Evolutionary conservation across 2,797 vertebrate genomes (phyloP).

Genomic region (Poeciliopsis presidionis): DNA sequence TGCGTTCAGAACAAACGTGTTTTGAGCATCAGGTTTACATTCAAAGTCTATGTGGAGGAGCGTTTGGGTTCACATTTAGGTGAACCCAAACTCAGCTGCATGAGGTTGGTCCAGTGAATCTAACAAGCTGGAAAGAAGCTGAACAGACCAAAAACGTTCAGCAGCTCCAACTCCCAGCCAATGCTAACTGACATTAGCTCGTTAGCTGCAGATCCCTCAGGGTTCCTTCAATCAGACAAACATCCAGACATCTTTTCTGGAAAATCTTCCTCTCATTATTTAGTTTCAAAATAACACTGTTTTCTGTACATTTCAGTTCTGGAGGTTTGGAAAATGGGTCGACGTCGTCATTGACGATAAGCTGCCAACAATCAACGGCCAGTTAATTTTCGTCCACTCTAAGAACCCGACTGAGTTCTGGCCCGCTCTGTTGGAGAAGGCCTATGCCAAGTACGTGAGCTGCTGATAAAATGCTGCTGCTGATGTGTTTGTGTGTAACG

Average conservation of each 20-base stretch:
- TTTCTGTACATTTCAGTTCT: constrained; percentile 70
- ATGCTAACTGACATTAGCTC: no score
- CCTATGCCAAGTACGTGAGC: constrained; percentile 88
- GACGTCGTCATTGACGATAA: constrained; percentile 83
- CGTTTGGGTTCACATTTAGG: background rate
- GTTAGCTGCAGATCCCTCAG: background rate
- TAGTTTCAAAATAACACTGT: background rate
- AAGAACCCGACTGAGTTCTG: constrained; percentile 85
- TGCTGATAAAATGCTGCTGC: background rate
- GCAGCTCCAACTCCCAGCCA: no score
- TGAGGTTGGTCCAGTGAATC: background rate
- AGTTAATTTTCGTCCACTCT: constrained; percentile 82
- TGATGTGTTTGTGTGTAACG: background rate
- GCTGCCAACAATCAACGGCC: constrained; percentile 73
- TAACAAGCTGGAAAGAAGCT: background rate
- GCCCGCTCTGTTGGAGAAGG: constrained; percentile 90
- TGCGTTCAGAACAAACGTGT: no score
- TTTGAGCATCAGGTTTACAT: no score
- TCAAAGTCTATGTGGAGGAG: no score
- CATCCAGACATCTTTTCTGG: background rate
- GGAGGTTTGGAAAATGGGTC: constrained; percentile 81
- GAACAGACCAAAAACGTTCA: background rate
- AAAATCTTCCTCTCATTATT: background rate
- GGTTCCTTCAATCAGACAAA: background rate
- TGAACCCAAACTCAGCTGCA: background rate